Evolutionary conservation across 1,140 invertebrate species (phyloP).

Genomic region (Chymomyza costata): DNA sequence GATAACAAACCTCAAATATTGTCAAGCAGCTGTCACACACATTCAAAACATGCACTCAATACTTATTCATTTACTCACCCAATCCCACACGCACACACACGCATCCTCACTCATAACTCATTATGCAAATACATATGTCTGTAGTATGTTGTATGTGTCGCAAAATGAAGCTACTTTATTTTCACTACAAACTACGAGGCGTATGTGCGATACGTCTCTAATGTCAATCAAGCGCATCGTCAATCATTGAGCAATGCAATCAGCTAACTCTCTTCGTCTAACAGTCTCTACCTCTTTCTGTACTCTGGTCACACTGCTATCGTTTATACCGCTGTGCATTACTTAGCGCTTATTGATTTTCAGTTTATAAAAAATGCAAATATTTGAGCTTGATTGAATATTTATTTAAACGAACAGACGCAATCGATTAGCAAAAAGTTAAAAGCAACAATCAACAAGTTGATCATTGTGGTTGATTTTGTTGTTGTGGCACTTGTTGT

Average conservation of each 20-base stretch:
- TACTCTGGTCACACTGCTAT: not conserved
- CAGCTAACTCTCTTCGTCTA: no score
- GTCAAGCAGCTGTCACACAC: slow-evolving; percentile 3
- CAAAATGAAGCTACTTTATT: slow-evolving; percentile 50
- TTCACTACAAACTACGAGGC: not conserved
- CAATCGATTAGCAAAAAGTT: slow-evolving; percentile 54
- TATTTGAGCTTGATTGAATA: slow-evolving; percentile 41
- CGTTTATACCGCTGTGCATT: not conserved
- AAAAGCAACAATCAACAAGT: no score
- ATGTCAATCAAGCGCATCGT: not conserved
- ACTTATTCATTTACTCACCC: no score
- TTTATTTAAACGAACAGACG: slow-evolving; percentile 49
- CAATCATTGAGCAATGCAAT: slow-evolving; percentile 43
- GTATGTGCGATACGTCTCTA: not conserved
- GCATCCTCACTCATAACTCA: not conserved
- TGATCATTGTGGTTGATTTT: no score
- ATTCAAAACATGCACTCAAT: slow-evolving; percentile 19
- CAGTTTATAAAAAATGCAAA: slow-evolving; percentile 52
- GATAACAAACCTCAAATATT: no score
- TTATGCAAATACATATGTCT: no score
- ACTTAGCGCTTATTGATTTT: no score
- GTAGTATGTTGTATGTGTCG: slow-evolving; percentile 51
- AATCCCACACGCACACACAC: no score
- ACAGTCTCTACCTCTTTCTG: no score
- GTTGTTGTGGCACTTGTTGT: no score